These are phyloP conservation scores for Rhinoderma darwinii DNA, from an alignment of 2,113 vertebrate species.

Conservation along the genomic window DNA sequence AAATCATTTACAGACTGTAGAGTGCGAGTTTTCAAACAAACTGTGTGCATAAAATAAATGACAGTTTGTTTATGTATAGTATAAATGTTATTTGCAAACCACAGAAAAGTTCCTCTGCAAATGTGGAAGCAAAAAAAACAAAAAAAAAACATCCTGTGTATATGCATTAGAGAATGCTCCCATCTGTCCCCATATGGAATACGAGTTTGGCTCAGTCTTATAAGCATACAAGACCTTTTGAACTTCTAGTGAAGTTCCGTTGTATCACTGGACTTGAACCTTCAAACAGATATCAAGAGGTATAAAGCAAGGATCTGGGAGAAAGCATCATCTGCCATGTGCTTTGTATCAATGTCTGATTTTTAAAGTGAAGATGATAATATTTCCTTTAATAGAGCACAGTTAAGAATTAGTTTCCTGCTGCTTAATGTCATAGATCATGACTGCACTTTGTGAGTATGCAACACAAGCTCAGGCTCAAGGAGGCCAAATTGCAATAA, in stretches of 20 bases:
- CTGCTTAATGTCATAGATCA: neutral
- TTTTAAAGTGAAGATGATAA: neutral
- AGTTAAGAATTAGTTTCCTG: neutral
- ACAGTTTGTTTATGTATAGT: neutral
- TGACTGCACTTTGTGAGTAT: neutral
- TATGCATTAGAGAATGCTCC: neutral
- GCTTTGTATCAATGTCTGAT: neutral
- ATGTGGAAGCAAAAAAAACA: neutral
- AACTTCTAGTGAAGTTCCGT: constrained; percentile 5
- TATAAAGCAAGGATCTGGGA: neutral
- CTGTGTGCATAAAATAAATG: constrained; percentile 4
- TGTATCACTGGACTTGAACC: neutral
- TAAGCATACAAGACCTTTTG: neutral
- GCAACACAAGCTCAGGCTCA: neutral
- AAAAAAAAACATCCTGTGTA: constrained; percentile 39
- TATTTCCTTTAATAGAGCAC: neutral
- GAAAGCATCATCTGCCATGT: neutral
- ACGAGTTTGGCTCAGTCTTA: neutral
- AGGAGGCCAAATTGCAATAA: neutral
- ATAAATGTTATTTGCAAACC: neutral
- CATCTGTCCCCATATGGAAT: constrained; percentile 23
- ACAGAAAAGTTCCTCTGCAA: neutral
- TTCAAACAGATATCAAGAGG: neutral
- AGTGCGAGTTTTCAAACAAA: neutral
- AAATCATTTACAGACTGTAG: neutral